Base-by-base conservation (phyloP, 2,797 vertebrate genomes). In the Xiphorhynchus erythropygius region DNA sequence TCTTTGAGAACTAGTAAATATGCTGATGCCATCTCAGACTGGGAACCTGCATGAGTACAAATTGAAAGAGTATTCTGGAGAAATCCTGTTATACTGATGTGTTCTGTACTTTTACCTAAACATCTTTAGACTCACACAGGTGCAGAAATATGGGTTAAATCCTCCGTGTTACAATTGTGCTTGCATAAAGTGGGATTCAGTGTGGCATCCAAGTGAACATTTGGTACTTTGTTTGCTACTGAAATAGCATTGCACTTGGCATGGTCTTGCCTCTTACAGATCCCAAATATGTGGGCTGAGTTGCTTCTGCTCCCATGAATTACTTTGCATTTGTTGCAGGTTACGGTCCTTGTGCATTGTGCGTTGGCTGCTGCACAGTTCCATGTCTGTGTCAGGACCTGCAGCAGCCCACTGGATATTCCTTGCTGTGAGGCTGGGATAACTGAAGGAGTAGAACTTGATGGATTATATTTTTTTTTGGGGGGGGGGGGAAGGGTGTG, bases 91-190 rank as follows among this genome's bases (percentile, higher is more conserved):
- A 21, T 25, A 28, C 18, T 39, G 35, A 27, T 50, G 41, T 1
- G 3, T 60, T 75, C 75, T 84, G 13, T 59, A 12, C 13, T 67
- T 75, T 24, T 21, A 1, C 17, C 8, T 44, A 13, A 63, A 27
- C 44, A 30, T 37, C 37, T 86, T 37, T 32, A 49, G 41, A 13
- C 35, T 59, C 42, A 63, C 21, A 41, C 16, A 22, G 44, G 33
- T 79, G 53, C 32, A 71, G 50, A 84, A 80, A 68, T 35, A 13
- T 60, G 32, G 2, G 17, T 85, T 83, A 71, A 76, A 79, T 60
- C 55, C 23, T 73, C 5, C 4, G 0, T 1, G 1, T 16, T 57
- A 10, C 27, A 17, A 19, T 41, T 0, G 0, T 49, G 33, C 23
- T 69, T 62, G 22, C 7, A 28, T 23, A 35, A 83, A 47, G 15